These are phyloP conservation scores for Elysia crispata DNA, from an alignment of 2,888 invertebrate genomes.

Conservation along the genomic window DNA sequence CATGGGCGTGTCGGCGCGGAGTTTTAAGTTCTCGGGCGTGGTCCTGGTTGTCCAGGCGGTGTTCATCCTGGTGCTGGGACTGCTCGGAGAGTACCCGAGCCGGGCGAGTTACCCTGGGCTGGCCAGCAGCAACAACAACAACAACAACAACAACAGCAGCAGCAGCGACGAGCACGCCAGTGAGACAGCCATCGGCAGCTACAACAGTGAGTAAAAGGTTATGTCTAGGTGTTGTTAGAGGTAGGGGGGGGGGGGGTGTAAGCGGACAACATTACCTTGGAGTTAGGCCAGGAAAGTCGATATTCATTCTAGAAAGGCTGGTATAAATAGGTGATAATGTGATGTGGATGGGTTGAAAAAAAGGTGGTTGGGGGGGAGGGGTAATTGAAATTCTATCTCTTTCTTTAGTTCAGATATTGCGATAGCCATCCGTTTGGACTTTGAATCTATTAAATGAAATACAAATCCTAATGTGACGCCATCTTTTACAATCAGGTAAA, in stretches of 20 bases:
- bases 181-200: neutral
- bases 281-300: neutral
- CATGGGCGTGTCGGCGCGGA: neutral
- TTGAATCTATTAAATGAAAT: too few species aligned
- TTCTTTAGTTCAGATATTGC: too few species aligned
- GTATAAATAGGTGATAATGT: neutral
- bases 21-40: constrained; percentile 30
- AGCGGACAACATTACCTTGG: neutral
- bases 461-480: neutral
- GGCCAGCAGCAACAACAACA: neutral
- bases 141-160: constrained; percentile 12
- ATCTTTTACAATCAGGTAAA: too few species aligned
- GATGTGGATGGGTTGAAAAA: constrained; percentile 36
- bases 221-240: too few species aligned
- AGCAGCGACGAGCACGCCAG: neutral
- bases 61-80: constrained; percentile 34
- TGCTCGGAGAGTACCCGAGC: neutral
- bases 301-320: too few species aligned
- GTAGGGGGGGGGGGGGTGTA: neutral
- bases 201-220: neutral
- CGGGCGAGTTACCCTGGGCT: neutral
- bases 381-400: constrained; percentile 2
- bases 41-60: constrained; percentile 20
- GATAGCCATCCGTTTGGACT: too few species aligned
- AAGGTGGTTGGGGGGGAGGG: constrained; percentile 38